A percentile compares a stretch with the other conserved stretches of the same genome.
These are phyloP conservation scores for Drosophila watanabei DNA, from an alignment of 1,140 invertebrate genomes.

Conservation along the genomic window DNA sequence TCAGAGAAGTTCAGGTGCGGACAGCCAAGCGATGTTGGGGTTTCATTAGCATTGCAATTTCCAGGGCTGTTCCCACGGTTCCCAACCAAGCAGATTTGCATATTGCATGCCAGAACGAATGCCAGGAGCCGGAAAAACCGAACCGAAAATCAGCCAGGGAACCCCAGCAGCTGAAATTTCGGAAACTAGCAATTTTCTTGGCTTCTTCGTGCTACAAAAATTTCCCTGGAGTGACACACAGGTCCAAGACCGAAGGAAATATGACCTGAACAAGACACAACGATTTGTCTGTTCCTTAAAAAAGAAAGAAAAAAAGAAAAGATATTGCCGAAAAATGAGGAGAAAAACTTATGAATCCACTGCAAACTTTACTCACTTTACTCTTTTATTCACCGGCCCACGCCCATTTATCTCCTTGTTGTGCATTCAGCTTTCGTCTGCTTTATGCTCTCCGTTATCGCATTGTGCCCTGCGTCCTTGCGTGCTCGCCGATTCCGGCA, in stretches of 20 bases:
- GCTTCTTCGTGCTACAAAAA: slow-evolving; percentile 28
- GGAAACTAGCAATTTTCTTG: slow-evolving; percentile 60
- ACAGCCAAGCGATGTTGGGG: slow-evolving; percentile 6
- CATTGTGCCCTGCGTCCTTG: slow-evolving; percentile 33
- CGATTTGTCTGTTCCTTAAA: slow-evolving; percentile 47
- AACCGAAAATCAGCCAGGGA: slow-evolving; percentile 11
- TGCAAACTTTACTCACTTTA: slow-evolving; percentile 62
- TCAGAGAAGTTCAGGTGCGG: slow-evolving; percentile 24
- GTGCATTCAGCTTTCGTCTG: slow-evolving; percentile 42
- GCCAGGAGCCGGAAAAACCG: slow-evolving; percentile 33
- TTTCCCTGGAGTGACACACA: slow-evolving; percentile 51
- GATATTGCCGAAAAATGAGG: neutral
- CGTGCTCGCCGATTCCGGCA: slow-evolving; percentile 24
- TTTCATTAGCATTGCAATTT: slow-evolving; percentile 66
- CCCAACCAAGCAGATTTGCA: slow-evolving; percentile 58
- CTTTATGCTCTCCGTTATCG: slow-evolving; percentile 45
- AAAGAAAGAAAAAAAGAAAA: neutral
- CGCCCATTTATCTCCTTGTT: slow-evolving; percentile 55
- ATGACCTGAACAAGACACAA: slow-evolving; percentile 65
- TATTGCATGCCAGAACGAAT: slow-evolving; percentile 64
- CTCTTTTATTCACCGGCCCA: slow-evolving; percentile 55
- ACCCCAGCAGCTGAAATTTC: slow-evolving; percentile 50
- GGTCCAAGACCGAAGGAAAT: slow-evolving; percentile 49
- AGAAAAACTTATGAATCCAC: slow-evolving; percentile 60
- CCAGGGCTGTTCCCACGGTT: slow-evolving; percentile 26